Evolutionary conservation across 2,113 vertebrate species (phyloP).

Genomic region (Aegithalos caudatus): DNA sequence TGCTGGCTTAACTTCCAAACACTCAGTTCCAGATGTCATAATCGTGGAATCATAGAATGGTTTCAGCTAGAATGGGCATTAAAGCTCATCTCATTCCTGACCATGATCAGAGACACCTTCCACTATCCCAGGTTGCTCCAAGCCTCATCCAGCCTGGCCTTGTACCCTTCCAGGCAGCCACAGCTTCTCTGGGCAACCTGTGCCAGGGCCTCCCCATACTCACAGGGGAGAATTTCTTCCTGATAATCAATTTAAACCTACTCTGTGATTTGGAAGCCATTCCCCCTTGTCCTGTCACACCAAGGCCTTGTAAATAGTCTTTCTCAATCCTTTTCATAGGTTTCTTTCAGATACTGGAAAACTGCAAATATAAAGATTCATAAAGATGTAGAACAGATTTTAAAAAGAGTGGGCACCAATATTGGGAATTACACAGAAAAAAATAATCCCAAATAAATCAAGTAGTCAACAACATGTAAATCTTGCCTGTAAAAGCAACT

Average conservation of each 20-base stretch:
- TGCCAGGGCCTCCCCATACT: accelerated
- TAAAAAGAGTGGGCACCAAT: not conserved
- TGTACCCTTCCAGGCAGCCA: not conserved
- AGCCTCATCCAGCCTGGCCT: accelerated
- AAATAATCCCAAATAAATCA: not conserved
- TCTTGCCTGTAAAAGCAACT: not conserved
- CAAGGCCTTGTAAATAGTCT: not conserved
- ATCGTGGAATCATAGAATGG: not conserved
- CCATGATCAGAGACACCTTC: accelerated
- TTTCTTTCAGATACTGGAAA: not conserved
- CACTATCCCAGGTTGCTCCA: not conserved
- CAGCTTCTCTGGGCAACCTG: not conserved
- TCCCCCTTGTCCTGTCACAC: not conserved
- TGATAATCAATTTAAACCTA: not conserved
- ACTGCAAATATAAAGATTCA: not conserved
- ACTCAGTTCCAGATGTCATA: not conserved
- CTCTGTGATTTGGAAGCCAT: not conserved
- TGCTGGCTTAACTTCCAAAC: not conserved
- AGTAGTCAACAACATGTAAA: not conserved
- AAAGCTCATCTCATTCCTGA: not conserved
- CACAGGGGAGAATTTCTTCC: not conserved
- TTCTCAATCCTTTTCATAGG: not conserved
- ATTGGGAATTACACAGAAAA: not conserved
- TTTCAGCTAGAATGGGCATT: not conserved
- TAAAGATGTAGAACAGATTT: not conserved